These are phyloP conservation scores for Trachelipus rathkii DNA, from an alignment of 1,140 invertebrate genomes.

Conservation along the genomic window DNA sequence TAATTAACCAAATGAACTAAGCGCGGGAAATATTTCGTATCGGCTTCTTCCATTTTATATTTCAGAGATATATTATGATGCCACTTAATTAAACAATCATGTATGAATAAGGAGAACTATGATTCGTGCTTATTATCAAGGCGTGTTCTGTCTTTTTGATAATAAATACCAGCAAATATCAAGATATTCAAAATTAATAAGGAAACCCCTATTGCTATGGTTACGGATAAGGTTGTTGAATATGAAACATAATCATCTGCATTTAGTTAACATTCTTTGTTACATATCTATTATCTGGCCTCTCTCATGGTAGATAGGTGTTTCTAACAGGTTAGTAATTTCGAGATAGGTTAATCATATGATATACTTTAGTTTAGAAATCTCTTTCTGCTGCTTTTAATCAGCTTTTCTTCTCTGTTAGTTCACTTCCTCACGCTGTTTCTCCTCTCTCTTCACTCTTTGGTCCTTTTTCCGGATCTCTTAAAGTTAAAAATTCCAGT, in stretches of 20 bases:
- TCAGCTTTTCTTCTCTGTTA: too few relatives aligned
- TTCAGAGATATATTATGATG: too few relatives aligned
- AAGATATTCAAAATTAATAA: slow-evolving; percentile 83
- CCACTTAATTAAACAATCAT: too few relatives aligned
- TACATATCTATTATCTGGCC: slow-evolving; percentile 32
- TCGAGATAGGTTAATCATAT: too few relatives aligned
- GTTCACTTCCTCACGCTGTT: slow-evolving; percentile 32
- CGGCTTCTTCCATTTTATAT: too few relatives aligned
- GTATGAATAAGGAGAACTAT: too few relatives aligned
- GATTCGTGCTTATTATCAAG: slow-evolving; percentile 39
- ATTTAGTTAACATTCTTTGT: slow-evolving; percentile 30
- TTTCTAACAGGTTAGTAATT: too few relatives aligned
- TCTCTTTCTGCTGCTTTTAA: too few relatives aligned
- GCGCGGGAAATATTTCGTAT: too few relatives aligned
- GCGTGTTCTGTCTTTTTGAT: slow-evolving; percentile 66
- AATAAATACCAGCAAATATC: slow-evolving; percentile 90
- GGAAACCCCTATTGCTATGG: slow-evolving; percentile 89
- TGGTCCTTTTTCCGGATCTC: slow-evolving; percentile 29
- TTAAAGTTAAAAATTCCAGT: slow-evolving; percentile 39
- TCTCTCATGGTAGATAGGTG: too few relatives aligned
- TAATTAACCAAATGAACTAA: too few relatives aligned
- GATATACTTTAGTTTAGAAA: too few relatives aligned
- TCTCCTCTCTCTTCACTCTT: slow-evolving; percentile 28
- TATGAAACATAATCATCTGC: slow-evolving; percentile 76
- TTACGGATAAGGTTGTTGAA: slow-evolving; percentile 81